These are phyloP conservation scores for Mormyrus hasselquistii DNA, from an alignment of 2,797 vertebrate genomes.

Conservation along the genomic window DNA sequence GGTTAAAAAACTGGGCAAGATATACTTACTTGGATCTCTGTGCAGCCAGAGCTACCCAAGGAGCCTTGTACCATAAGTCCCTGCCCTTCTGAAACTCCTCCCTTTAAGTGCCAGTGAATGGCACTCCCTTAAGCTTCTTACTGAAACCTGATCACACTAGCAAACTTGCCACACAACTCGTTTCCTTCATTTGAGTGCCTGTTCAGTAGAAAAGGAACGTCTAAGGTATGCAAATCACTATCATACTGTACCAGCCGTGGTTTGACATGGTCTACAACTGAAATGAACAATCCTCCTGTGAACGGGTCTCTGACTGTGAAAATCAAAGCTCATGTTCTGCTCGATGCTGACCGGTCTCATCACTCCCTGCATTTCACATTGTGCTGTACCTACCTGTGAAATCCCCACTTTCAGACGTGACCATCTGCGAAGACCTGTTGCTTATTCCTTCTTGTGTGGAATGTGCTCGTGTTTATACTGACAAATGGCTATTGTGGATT, in stretches of 20 bases:
- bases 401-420: background rate
- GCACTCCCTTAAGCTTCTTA: background rate
- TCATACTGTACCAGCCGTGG: slow-evolving; percentile 8
- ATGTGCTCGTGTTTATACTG: slow-evolving; percentile 24
- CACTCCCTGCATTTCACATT: slow-evolving; percentile 52
- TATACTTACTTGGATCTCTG: background rate
- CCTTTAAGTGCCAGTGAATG: background rate
- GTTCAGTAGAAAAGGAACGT: background rate
- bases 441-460: slow-evolving; percentile 52
- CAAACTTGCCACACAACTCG: background rate
- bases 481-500: background rate
- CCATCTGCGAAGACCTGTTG: slow-evolving; percentile 46
- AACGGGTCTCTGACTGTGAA: background rate
- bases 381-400: slow-evolving; percentile 52
- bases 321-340: background rate
- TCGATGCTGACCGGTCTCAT: slow-evolving; percentile 43
- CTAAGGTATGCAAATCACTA: slow-evolving; percentile 19
- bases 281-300: slow-evolving; percentile 12
- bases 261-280: slow-evolving; percentile 13
- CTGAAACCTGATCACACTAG: background rate
- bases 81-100: background rate
- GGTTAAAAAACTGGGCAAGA: background rate
- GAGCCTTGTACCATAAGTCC: background rate
- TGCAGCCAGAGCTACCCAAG: background rate
- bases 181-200: background rate